Evolutionary conservation across 2,113 vertebrate genomes (phyloP).

Genomic region (Tragelaphus strepsiceros): DNA sequence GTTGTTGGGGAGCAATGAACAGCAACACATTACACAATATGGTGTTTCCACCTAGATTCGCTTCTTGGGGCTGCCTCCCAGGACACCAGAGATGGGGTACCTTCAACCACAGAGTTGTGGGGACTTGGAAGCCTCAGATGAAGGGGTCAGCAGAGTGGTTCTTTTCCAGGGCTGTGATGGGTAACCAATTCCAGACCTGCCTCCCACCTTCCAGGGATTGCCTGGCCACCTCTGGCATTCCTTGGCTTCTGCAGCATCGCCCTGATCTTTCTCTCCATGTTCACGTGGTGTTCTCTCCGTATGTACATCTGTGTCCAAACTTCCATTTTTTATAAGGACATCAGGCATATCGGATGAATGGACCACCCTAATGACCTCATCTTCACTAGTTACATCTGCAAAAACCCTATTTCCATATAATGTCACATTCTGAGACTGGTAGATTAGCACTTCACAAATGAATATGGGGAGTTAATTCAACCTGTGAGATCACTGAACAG

Average conservation of each 20-base stretch:
- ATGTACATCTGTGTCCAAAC: not conserved
- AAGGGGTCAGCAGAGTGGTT: not conserved
- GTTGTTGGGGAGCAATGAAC: accelerated
- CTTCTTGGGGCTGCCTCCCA: not conserved
- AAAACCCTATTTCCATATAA: not conserved
- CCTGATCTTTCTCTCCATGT: not conserved
- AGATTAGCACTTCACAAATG: not conserved
- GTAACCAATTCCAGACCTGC: too few relatives aligned
- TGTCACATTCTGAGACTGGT: not conserved
- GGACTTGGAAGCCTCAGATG: not conserved
- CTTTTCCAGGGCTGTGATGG: not conserved
- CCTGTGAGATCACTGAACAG: not conserved
- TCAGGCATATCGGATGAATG: not conserved
- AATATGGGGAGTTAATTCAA: not conserved
- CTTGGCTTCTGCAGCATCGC: not conserved
- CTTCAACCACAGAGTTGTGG: not conserved
- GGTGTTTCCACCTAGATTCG: not conserved
- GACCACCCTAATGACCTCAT: not conserved
- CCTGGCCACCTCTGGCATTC: not conserved
- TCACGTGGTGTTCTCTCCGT: not conserved
- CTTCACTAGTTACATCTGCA: not conserved
- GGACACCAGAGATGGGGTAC: not conserved
- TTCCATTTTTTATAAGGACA: not conserved
- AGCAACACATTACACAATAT: accelerated
- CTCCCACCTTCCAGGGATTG: too few relatives aligned